A percentile compares a stretch with the other conserved stretches of the same genome.
These are phyloP conservation scores for Trypoxylus dichotomus DNA, from an alignment of 1,140 invertebrate species.

Conservation along the genomic window DNA sequence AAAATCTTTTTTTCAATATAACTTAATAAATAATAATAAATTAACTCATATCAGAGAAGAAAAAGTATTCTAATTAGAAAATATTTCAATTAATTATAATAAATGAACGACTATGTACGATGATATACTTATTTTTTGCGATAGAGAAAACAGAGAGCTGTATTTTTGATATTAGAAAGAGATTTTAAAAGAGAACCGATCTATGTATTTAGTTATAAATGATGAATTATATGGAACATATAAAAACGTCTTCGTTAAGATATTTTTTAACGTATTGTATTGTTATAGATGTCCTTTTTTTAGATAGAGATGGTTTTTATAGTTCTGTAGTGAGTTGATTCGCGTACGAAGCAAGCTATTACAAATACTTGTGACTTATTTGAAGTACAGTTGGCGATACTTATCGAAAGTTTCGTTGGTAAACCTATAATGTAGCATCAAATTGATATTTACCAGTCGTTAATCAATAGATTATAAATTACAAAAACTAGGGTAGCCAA, in stretches of 20 bases:
- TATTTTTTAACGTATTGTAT: not conserved
- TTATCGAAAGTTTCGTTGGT: too few species aligned
- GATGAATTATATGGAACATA: not conserved
- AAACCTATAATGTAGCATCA: too few species aligned
- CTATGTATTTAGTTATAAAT: too few species aligned
- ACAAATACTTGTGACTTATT: too few species aligned
- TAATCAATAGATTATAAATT: too few species aligned
- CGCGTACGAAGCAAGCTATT: not conserved
- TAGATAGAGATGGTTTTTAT: not conserved
- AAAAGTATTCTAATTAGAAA: slow-evolving; percentile 19
- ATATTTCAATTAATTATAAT: slow-evolving; percentile 13
- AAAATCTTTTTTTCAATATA: slow-evolving; percentile 16
- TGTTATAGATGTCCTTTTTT: not conserved
- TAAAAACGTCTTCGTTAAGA: not conserved
- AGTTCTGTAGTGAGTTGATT: not conserved
- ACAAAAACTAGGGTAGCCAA: too few species aligned
- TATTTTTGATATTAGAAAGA: slow-evolving; percentile 23
- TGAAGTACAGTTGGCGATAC: too few species aligned
- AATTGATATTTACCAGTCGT: too few species aligned
- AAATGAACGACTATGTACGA: not conserved
- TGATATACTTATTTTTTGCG: slow-evolving; percentile 9
- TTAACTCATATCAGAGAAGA: slow-evolving; percentile 12
- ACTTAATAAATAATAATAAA: slow-evolving; percentile 11
- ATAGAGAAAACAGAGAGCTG: not conserved
- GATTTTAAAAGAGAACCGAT: slow-evolving; percentile 2